Percentiles rank a stretch among this genome's conserved stretches.
phyloP scores from a whole-genome alignment of 53 echinoderm and acorn worm species.

The Apostichopus leukothele region DNA sequence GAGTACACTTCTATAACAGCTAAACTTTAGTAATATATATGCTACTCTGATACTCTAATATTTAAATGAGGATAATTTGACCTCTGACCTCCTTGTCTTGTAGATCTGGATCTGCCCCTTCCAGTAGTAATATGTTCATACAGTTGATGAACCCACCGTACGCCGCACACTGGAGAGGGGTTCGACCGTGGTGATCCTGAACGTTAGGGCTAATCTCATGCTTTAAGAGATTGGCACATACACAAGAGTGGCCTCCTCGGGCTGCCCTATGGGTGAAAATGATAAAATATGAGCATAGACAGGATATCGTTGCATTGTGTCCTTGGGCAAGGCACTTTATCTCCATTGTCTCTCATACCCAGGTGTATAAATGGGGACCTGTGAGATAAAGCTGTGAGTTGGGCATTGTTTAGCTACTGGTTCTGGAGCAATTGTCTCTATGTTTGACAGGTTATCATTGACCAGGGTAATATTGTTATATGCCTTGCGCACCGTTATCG shows the following conservation, averaged over 20 bases:
- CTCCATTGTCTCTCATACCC: too few relatives aligned
- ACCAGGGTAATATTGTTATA: too few relatives aligned
- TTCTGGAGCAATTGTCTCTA: too few relatives aligned
- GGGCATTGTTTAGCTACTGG: too few relatives aligned
- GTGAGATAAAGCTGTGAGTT: too few relatives aligned
- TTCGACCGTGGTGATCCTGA: slow-evolving; percentile 79
- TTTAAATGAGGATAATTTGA: background rate
- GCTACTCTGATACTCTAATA: too few relatives aligned
- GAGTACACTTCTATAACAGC: too few relatives aligned
- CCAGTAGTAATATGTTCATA: slow-evolving; percentile 85
- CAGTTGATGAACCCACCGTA: slow-evolving; percentile 96
- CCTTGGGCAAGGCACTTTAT: too few relatives aligned
- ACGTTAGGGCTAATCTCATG: slow-evolving; percentile 84
- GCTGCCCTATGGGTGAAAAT: slow-evolving; percentile 72
- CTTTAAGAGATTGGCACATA: slow-evolving; percentile 66
- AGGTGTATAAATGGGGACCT: too few relatives aligned
- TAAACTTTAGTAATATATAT: too few relatives aligned
- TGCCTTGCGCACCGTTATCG: too few relatives aligned
- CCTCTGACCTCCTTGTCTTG: slow-evolving; percentile 83
- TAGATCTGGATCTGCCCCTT: slow-evolving; percentile 82
- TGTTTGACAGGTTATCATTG: too few relatives aligned
- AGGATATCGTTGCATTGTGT: background rate
- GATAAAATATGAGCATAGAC: background rate
- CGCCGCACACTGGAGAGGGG: slow-evolving; percentile 93
- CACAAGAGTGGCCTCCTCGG: slow-evolving; percentile 83